phyloP scores from a whole-genome alignment of 2,113 vertebrate genomes.

The Gopherus evgoodei region DNA sequence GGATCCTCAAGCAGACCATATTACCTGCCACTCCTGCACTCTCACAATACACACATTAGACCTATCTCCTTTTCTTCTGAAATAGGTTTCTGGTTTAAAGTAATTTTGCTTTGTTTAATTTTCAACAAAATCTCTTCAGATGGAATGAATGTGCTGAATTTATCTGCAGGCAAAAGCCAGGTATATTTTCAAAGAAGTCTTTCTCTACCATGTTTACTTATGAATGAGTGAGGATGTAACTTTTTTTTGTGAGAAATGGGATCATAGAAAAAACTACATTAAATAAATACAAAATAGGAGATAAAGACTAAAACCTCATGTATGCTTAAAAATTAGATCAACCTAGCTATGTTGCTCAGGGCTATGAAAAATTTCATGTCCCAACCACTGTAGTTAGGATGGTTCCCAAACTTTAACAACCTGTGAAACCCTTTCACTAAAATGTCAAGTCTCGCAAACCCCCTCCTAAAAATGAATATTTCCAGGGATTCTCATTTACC shows the following conservation, averaged over 20 bases:
- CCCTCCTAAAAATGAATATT: no score
- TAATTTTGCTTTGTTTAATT: no score
- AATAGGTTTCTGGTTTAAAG: no score
- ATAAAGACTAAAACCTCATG: neutral
- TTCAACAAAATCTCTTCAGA: no score
- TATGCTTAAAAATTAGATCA: neutral
- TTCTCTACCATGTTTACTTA: neutral
- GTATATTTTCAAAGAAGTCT: neutral
- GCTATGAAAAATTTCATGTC: neutral
- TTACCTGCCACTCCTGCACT: accelerated
- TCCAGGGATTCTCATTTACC: no score
- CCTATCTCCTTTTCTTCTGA: neutral
- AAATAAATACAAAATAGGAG: neutral
- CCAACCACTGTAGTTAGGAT: neutral
- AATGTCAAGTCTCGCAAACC: no score
- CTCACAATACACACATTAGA: neutral
- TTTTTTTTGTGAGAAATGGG: neutral
- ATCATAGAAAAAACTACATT: neutral
- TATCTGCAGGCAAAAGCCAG: neutral
- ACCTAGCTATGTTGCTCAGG: neutral
- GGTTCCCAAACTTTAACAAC: no score
- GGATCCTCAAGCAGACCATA: neutral
- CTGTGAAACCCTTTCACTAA: no score
- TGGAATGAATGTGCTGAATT: neutral
- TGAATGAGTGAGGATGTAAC: neutral